Conservation (phyloP, 2,797 vertebrate species). For the Myotis pilosus region DNA sequence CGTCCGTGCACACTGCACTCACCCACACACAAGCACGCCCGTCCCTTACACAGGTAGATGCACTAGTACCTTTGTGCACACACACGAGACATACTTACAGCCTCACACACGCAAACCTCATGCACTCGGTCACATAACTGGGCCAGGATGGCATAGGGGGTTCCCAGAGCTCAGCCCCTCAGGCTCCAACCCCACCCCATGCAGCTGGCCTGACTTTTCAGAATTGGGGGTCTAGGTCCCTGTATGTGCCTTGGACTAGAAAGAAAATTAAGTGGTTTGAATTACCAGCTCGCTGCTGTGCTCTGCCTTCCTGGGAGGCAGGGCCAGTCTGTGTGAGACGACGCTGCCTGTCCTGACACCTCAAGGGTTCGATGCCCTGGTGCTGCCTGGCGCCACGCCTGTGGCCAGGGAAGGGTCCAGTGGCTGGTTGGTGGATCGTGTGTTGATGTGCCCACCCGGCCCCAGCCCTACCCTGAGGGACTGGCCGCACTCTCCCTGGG, state of each 20-base stretch:
- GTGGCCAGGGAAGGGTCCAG: background rate
- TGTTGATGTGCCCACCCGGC: background rate
- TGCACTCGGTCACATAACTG: background rate
- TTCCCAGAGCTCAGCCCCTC: background rate
- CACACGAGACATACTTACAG: accelerated
- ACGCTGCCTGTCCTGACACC: background rate
- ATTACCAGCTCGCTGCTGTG: background rate
- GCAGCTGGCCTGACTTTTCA: background rate
- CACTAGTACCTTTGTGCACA: too few relatives aligned
- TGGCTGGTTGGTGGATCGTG: background rate
- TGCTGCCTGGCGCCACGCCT: too few relatives aligned
- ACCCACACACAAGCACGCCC: background rate
- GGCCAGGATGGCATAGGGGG: background rate
- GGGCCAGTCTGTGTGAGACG: background rate
- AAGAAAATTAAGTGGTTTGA: background rate
- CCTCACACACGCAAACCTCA: background rate
- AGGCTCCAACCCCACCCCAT: background rate
- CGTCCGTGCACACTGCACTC: accelerated
- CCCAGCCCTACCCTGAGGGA: background rate
- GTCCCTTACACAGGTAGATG: background rate
- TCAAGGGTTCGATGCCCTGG: background rate
- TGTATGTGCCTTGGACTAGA: background rate
- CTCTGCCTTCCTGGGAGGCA: background rate
- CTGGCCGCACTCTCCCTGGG: background rate
- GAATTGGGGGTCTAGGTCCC: background rate